Conservation (phyloP, 2,113 vertebrate genomes). For the Motacilla alba region DNA sequence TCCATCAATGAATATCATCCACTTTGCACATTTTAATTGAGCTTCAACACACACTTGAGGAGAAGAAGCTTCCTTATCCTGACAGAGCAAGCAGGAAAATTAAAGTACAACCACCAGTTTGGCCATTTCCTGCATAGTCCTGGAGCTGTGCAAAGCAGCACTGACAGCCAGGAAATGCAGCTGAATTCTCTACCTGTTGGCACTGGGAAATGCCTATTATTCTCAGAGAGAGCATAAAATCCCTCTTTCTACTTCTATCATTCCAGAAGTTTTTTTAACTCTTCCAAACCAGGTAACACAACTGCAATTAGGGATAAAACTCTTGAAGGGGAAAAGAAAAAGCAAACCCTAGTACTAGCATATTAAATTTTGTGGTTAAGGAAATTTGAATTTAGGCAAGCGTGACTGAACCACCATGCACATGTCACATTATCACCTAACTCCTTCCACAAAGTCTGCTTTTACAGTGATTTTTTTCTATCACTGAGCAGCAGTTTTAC, state of each 20-base stretch:
- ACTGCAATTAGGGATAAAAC: neutral
- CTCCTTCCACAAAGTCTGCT: neutral
- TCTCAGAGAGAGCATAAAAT: neutral
- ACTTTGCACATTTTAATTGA: neutral
- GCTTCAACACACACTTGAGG: neutral
- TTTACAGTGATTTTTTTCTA: neutral
- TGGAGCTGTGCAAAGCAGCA: neutral
- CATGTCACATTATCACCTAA: neutral
- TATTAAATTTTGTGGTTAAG: neutral
- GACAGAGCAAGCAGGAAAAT: neutral
- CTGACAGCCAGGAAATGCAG: rapidly evolving
- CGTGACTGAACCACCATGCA: neutral
- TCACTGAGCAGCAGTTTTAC: neutral
- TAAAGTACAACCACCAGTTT: neutral
- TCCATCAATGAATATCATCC: neutral
- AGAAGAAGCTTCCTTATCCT: neutral
- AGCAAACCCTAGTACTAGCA: neutral
- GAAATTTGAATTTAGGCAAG: neutral
- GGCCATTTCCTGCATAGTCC: neutral
- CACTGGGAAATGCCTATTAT: rapidly evolving
- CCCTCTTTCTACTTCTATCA: rapidly evolving
- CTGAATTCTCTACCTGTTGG: neutral
- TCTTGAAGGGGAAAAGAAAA: neutral
- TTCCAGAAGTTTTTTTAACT: neutral
- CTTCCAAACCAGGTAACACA: neutral